Evolutionary conservation across 2,797 vertebrate species (phyloP).

Genomic region (Hydrophis major): DNA sequence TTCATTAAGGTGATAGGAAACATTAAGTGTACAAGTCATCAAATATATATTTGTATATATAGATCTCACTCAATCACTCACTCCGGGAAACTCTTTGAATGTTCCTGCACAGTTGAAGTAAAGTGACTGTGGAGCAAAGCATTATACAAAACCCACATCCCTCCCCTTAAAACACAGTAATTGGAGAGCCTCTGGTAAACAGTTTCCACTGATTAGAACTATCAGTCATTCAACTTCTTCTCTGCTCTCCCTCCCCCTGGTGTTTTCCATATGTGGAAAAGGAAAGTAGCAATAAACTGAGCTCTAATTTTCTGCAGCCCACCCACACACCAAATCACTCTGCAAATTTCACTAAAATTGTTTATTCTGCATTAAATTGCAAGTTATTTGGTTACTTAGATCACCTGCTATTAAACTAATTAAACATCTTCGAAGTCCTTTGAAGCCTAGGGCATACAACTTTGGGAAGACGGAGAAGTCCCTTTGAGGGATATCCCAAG

Average conservation of each 20-base stretch:
- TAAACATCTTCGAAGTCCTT: conserved; percentile 17
- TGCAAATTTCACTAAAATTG: conserved; percentile 21
- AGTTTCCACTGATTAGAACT: not conserved
- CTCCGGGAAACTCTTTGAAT: not conserved
- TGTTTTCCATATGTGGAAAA: not conserved
- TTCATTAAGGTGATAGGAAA: not conserved
- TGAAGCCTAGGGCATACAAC: not conserved
- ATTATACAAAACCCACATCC: not conserved
- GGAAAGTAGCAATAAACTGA: not conserved
- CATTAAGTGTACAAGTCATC: not conserved
- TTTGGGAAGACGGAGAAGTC: not conserved
- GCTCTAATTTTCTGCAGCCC: not conserved
- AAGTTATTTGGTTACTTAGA: conserved; percentile 35
- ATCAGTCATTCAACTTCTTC: not conserved
- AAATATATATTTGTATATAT: not conserved
- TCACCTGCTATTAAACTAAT: conserved; percentile 33
- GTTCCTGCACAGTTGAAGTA: not conserved
- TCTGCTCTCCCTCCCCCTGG: not conserved
- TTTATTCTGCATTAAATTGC: conserved; percentile 35
- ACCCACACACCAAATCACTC: not conserved
- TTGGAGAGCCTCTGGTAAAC: not conserved
- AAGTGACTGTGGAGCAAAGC: not conserved
- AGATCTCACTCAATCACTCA: not conserved
- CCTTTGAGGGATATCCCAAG: not conserved
- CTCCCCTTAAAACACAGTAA: not conserved